Percentiles rank a stretch among this genome's conserved stretches.
Evolutionary conservation across 2,113 vertebrate species (phyloP).

Genomic region (Emberiza fucata): DNA sequence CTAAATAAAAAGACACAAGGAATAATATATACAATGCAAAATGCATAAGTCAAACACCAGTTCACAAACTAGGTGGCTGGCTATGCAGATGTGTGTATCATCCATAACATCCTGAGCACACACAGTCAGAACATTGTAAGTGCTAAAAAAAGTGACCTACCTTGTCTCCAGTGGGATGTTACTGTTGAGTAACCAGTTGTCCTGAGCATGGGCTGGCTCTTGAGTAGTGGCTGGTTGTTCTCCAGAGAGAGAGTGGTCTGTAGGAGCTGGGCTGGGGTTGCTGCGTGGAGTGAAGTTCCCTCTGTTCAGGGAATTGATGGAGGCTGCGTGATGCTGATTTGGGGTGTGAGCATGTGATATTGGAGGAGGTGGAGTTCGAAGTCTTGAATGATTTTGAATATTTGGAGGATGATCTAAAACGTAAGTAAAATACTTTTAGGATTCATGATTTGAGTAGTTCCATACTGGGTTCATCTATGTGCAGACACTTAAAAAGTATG

Average conservation of each 20-base stretch:
- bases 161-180: constrained; percentile 99
- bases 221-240: constrained; percentile 83
- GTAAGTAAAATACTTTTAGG: not conserved
- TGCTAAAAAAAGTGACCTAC: constrained; percentile 62
- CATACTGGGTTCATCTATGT: not conserved
- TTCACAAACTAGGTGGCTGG: not conserved
- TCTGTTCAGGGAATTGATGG: constrained; percentile 90
- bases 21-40: not conserved
- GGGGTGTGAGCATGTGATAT: constrained; percentile 90
- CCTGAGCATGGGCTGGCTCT: constrained; percentile 86
- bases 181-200: constrained; percentile 99
- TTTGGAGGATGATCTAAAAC: constrained; percentile 79
- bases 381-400: constrained; percentile 90
- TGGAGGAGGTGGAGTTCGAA: constrained; percentile 90
- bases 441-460: not conserved
- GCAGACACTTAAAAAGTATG: not conserved
- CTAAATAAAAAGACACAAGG: not conserved
- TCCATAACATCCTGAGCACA: not conserved
- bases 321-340: constrained; percentile 90
- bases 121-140: not conserved
- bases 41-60: not conserved
- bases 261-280: constrained; percentile 93
- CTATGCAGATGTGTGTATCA: not conserved
- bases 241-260: constrained; percentile 88
- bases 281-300: constrained; percentile 93